Percentiles rank a stretch among this genome's conserved stretches.
Conservation (phyloP, 2,888 invertebrate species). For the Philonicus albiceps region DNA sequence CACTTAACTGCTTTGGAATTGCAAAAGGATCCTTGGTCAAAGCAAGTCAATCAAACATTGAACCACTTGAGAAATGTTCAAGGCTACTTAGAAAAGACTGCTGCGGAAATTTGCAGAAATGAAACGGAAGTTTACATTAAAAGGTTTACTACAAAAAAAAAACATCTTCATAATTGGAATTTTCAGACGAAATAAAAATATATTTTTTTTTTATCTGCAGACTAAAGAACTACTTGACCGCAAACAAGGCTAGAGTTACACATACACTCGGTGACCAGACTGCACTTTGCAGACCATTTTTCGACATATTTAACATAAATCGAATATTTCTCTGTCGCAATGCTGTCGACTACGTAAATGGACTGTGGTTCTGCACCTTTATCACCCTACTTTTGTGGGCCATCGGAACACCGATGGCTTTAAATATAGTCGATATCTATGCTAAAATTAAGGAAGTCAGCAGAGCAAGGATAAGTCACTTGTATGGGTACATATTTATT, state of each 20-base stretch:
- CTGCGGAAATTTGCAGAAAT: conserved; percentile 74
- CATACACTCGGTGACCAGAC: conserved; percentile 70
- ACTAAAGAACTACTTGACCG: conserved; percentile 71
- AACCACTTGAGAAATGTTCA: conserved; percentile 80
- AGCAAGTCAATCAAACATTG: conserved; percentile 75
- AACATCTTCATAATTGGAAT: not conserved
- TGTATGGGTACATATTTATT: conserved; percentile 50
- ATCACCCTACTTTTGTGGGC: conserved; percentile 69
- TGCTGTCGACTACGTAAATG: conserved; percentile 65
- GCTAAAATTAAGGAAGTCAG: conserved; percentile 54
- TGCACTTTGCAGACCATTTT: conserved; percentile 76
- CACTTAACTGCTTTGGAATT: conserved; percentile 79
- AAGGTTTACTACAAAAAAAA: conserved; percentile 52
- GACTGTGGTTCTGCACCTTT: conserved; percentile 74
- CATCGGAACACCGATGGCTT: conserved; percentile 69
- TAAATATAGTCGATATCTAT: conserved; percentile 65
- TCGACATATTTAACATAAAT: conserved; percentile 72
- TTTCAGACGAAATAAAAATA: not conserved
- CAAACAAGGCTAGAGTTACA: conserved; percentile 73
- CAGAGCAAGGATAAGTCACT: conserved; percentile 48
- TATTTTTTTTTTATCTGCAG: conserved; percentile 57
- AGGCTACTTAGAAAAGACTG: conserved; percentile 77
- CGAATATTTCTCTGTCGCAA: conserved; percentile 65
- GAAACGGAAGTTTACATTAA: conserved; percentile 64
- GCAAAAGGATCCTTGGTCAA: conserved; percentile 74